Evolutionary conservation across 2,113 vertebrate species (phyloP), one percentile per base, ranked within the genome.

Genomic region (Cyphotilapia sp.): DNA sequence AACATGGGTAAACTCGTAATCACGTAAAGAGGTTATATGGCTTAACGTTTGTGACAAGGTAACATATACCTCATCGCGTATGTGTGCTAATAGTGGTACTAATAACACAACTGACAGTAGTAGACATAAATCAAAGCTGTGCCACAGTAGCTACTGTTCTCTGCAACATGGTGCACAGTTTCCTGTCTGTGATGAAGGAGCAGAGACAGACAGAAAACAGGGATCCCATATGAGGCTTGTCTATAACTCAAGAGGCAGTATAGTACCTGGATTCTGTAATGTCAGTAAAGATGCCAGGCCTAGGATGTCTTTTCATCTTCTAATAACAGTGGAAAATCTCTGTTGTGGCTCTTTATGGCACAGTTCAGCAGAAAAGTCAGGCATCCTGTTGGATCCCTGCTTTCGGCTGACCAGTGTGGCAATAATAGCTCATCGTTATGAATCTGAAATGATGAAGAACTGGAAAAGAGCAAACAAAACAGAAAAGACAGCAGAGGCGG

Each of bases 231-330:
- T 85, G 85, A 89, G 53, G 82, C 84, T 85, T 61, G 40, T 57
- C 89, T 54, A 88, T 94, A 93, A 94, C 94, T 96, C 91, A 91
- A 35, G 61, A 85, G 82, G 69, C 84, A 85, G 85, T 63, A 57
- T 74, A 82, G 85, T 87, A 85, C 90, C 88, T 92, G 66, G 71
- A 69, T 90, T 49, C 45, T 78, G 74, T 78, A n/a, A 49, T 85
- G 82, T 90, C 89, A 83, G 87, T 49, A 74, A 81, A 69, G 27
- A 51, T 24, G 63, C 49, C 47, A 59, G 69, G 71, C 17, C 66
- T 29, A 42, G 27, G 66, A 84, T 89, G 76, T 82, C 76, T 74
- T 88, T 92, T 93, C 81, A 91, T 91, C 87, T 87, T 17, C 49
- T 86, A 81, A 81, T 87, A 81, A 85, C 42, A n/a, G 53, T 47